Conservation (phyloP, 2,888 invertebrate genomes). For the Habrosyne pyritoides region DNA sequence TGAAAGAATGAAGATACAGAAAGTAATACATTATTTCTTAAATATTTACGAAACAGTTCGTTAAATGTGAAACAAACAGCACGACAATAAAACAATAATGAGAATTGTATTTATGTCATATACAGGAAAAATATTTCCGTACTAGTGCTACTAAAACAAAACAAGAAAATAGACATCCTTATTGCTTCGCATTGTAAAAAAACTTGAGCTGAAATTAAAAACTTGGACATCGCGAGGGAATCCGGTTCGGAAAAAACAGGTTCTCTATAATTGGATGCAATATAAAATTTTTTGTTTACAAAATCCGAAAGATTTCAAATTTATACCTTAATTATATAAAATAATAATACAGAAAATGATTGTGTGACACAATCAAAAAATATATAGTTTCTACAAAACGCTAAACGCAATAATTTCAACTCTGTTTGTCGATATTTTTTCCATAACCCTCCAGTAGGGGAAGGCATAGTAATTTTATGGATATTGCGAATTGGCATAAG, state of each 20-base stretch:
- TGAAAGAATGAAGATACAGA: no score
- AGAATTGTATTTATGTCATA: not conserved
- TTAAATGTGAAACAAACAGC: not conserved
- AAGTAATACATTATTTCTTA: no score
- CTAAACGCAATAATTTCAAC: not conserved
- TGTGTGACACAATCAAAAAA: not conserved
- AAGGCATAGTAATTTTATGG: conserved; percentile 4
- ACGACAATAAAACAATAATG: not conserved
- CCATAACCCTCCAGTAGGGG: not conserved
- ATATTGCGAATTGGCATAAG: conserved; percentile 15
- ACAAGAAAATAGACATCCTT: conserved; percentile 5
- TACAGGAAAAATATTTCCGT: not conserved
- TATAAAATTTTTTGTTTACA: no score
- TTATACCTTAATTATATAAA: no score
- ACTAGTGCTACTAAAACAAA: not conserved
- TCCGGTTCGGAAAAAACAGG: not conserved
- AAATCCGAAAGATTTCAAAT: no score
- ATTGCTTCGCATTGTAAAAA: conserved; percentile 11
- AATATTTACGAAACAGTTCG: no score
- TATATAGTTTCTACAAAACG: not conserved
- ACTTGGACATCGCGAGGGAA: conserved; percentile 2
- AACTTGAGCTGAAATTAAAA: conserved; percentile 12
- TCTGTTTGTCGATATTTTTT: not conserved
- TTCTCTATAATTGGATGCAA: no score
- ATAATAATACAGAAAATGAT: not conserved